Percentiles rank a stretch among this genome's conserved stretches.
Conservation (phyloP, 2,113 vertebrate genomes). For the Entelurus aequoreus region DNA sequence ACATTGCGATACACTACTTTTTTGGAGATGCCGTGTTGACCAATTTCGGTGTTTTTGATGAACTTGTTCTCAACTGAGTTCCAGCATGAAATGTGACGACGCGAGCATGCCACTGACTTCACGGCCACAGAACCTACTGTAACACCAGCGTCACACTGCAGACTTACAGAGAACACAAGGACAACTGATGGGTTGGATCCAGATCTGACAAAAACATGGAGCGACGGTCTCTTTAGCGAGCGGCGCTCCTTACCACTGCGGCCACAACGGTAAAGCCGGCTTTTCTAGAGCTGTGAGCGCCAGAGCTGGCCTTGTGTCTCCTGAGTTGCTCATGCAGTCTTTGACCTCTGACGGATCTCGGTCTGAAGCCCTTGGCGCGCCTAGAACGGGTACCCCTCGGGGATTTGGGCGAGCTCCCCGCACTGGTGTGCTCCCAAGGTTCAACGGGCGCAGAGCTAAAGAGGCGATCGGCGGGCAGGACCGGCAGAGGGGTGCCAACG, state of each 20-base stretch:
- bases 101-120: conserved; percentile 71
- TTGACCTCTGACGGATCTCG: conserved; percentile 66
- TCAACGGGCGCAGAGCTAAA: conserved; percentile 67
- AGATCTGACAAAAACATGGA: conserved; percentile 64
- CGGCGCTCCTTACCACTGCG: conserved; percentile 66
- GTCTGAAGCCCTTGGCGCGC: conserved; percentile 60
- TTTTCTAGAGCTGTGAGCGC: conserved; percentile 63
- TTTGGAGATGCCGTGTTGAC: not conserved
- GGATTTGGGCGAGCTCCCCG: conserved; percentile 52
- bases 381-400: conserved; percentile 54
- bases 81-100: conserved; percentile 44
- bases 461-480: conserved; percentile 69
- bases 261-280: conserved; percentile 59
- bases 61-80: conserved; percentile 33
- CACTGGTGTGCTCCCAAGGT: conserved; percentile 59
- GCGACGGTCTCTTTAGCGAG: conserved; percentile 45
- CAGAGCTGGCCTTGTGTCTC: conserved; percentile 65
- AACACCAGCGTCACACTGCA: conserved; percentile 61
- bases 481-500: conserved; percentile 64
- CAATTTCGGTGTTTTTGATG: conserved; percentile 16
- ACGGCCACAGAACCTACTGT: conserved; percentile 53
- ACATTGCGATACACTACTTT: not conserved
- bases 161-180: conserved; percentile 68
- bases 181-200: conserved; percentile 65
- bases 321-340: conserved; percentile 72